Evolutionary conservation across 2,888 invertebrate species (phyloP).

Genomic region (Hanleya hanleyi): DNA sequence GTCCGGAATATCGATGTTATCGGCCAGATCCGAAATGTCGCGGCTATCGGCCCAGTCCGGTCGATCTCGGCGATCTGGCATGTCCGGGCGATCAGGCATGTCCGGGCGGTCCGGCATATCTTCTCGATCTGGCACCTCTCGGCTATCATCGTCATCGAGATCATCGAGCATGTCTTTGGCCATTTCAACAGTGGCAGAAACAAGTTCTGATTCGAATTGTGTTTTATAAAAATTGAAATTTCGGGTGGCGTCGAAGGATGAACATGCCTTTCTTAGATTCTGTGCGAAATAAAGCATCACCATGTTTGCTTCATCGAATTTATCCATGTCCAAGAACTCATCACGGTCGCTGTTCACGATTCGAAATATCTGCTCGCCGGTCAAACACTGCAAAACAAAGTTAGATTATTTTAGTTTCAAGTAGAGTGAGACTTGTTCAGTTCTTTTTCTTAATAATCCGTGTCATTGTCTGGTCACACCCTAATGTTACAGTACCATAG

Average conservation of each 20-base stretch:
- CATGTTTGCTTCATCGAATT: neutral
- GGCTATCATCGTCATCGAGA: neutral
- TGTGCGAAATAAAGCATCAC: conserved; percentile 4
- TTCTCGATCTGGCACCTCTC: neutral
- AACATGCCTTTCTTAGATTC: neutral
- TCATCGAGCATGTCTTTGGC: no score
- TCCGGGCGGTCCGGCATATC: neutral
- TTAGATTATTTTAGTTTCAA: no score
- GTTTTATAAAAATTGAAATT: neutral
- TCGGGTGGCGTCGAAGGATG: neutral
- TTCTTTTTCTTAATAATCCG: no score
- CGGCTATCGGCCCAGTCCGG: neutral
- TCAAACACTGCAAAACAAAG: conserved; percentile 2
- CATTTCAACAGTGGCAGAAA: neutral
- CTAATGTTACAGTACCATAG: no score
- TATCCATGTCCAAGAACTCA: neutral
- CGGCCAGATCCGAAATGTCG: neutral
- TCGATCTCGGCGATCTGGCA: neutral
- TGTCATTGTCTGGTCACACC: no score
- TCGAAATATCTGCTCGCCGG: neutral
- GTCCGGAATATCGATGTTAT: neutral
- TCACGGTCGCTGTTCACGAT: neutral
- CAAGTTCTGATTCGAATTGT: neutral
- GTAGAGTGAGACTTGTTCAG: no score
- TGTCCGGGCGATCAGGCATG: neutral